Evolutionary conservation across 2,888 invertebrate species (phyloP).

Genomic region (Drosophila limbata): DNA sequence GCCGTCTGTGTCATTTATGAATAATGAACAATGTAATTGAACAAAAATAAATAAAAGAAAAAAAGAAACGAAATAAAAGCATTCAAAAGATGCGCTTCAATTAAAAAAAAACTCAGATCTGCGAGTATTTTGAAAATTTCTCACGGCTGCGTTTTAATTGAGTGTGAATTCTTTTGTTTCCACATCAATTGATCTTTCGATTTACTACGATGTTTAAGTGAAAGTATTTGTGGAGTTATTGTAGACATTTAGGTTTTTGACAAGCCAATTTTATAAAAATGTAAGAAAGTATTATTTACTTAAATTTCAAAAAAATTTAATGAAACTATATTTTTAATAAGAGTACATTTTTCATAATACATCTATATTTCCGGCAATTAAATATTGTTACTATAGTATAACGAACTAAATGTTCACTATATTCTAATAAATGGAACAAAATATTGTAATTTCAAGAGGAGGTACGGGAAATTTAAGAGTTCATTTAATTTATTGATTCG

Average conservation of each 20-base stretch:
- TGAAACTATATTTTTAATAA: background rate
- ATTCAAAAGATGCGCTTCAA: conserved; percentile 19
- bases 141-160: background rate
- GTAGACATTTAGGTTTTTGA: background rate
- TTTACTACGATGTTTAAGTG: background rate
- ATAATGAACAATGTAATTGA: background rate
- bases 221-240: background rate
- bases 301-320: background rate
- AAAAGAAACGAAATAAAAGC: background rate
- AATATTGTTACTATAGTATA: too few relatives aligned
- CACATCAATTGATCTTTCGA: conserved; percentile 22
- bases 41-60: background rate
- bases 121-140: conserved; percentile 3
- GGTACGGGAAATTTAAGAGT: too few relatives aligned
- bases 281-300: background rate
- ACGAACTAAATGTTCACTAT: too few relatives aligned
- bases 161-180: background rate
- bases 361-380: too few relatives aligned
- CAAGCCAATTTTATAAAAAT: background rate
- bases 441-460: too few relatives aligned
- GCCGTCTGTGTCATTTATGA: background rate
- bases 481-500: too few relatives aligned
- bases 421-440: too few relatives aligned
- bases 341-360: too few relatives aligned
- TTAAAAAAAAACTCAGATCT: background rate